A percentile compares a stretch with the other conserved stretches of the same genome.
Evolutionary conservation across 2,113 vertebrate species (phyloP).

Genomic region (Corythoichthys haematopterus): DNA sequence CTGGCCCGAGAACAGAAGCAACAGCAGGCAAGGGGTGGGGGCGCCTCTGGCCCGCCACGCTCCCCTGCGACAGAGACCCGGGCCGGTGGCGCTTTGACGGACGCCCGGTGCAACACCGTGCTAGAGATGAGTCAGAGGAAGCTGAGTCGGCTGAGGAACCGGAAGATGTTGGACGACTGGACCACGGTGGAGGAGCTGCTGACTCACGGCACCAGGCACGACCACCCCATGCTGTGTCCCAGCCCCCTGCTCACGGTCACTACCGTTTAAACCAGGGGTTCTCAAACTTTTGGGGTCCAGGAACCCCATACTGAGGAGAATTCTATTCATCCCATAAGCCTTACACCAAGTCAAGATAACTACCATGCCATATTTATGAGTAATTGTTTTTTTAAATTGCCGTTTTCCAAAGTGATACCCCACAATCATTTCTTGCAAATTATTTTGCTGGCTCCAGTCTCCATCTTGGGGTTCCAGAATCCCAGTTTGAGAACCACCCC

Average conservation of each 20-base stretch:
- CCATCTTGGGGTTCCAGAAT: not conserved
- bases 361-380: not conserved
- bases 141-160: conserved; percentile 70
- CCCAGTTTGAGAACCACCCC: not conserved
- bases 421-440: too few relatives aligned
- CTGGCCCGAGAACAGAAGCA: conserved; percentile 66
- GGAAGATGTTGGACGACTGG: conserved; percentile 77
- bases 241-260: conserved; percentile 75
- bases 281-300: not conserved
- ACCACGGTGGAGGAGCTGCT: conserved; percentile 77
- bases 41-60: conserved; percentile 13
- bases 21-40: conserved; percentile 48
- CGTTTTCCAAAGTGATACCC: too few relatives aligned
- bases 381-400: not conserved
- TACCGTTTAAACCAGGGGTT: conserved; percentile 50
- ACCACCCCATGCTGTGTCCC: conserved; percentile 46
- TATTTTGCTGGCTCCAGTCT: not conserved
- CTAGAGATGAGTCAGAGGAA: conserved; percentile 75
- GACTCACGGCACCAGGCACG: conserved; percentile 64
- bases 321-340: not conserved
- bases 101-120: conserved; percentile 53
- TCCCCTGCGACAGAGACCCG: conserved; percentile 28
- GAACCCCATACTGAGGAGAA: not conserved
- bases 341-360: not conserved
- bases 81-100: conserved; percentile 32